Conservation (phyloP, 2,888 invertebrate genomes). For the Pandemis heparana region DNA sequence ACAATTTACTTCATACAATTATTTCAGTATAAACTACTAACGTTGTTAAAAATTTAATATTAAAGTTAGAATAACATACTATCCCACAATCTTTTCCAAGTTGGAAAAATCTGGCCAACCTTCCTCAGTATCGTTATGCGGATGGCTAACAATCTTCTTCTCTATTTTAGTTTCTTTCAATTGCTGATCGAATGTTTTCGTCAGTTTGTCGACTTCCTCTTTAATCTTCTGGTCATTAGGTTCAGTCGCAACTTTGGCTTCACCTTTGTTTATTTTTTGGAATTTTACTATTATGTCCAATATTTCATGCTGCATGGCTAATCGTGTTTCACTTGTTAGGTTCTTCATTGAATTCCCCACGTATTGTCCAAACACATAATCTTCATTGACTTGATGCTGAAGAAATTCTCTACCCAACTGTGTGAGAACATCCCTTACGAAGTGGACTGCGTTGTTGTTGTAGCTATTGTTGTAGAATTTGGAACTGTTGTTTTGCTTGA, state of each 20-base stretch:
- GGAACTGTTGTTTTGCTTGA: slow-evolving; percentile 43
- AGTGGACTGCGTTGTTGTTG: slow-evolving; percentile 50
- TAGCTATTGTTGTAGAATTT: slow-evolving; percentile 41
- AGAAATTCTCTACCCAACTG: slow-evolving; percentile 72
- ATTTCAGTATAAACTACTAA: neutral
- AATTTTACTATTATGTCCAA: slow-evolving; percentile 71
- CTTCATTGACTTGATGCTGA: slow-evolving; percentile 69
- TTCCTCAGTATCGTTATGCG: slow-evolving; percentile 70
- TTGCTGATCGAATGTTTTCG: slow-evolving; percentile 38
- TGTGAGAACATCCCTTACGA: slow-evolving; percentile 68
- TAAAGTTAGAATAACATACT: slow-evolving; percentile 17
- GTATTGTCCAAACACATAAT: slow-evolving; percentile 80
- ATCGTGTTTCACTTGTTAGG: slow-evolving; percentile 62
- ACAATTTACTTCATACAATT: neutral
- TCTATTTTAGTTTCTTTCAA: slow-evolving; percentile 57
- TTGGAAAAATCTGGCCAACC: slow-evolving; percentile 77
- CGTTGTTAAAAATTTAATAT: neutral
- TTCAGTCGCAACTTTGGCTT: slow-evolving; percentile 23
- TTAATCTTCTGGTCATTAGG: slow-evolving; percentile 13
- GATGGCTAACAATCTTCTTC: slow-evolving; percentile 50
- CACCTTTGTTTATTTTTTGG: slow-evolving; percentile 48
- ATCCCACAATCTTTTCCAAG: slow-evolving; percentile 74
- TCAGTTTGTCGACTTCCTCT: slow-evolving; percentile 39
- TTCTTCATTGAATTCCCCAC: slow-evolving; percentile 73
- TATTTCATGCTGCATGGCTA: slow-evolving; percentile 75